Evolutionary conservation across 2,113 vertebrate genomes (phyloP).

Genomic region (Rattus norvegicus): GRCr8 NC_086021.1:86350001-86350500

Average conservation of each 20-base stretch:
- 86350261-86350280: neutral
- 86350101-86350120: slow-evolving; percentile 14
- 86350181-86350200: neutral
- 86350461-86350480: neutral
- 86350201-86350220: neutral
- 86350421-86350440: neutral
- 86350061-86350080: neutral
- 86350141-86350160: neutral
- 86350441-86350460: neutral
- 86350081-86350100: neutral
- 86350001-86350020: neutral
- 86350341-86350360: neutral
- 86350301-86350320: neutral
- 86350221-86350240: neutral
- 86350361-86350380: neutral
- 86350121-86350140: slow-evolving; percentile 6
- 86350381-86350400: neutral
- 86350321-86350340: neutral
- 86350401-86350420: neutral
- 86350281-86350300: neutral
- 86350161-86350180: neutral
- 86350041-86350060: neutral
- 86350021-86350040: neutral
- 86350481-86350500: neutral
- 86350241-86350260: neutral